Percentiles rank a stretch among this genome's conserved stretches.
Evolutionary conservation across 2,888 invertebrate species (phyloP).

Genomic region (Monoplex corrugatus): DNA sequence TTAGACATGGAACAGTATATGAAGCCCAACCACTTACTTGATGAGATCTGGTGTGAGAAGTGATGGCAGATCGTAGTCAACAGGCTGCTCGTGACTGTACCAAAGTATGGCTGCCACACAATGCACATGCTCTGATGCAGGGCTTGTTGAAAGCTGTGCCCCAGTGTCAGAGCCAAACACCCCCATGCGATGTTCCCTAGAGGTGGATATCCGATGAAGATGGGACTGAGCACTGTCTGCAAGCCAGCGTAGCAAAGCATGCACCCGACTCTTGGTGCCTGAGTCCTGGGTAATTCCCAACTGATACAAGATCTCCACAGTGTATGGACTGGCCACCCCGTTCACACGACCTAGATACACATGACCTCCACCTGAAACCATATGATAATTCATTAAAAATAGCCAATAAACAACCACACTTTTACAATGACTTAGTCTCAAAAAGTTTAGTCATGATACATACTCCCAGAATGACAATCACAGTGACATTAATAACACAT

Average conservation of each 20-base stretch:
- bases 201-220: constrained; percentile 62
- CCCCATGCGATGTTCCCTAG: constrained; percentile 31
- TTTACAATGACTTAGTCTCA: too few species aligned
- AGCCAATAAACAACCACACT: too few species aligned
- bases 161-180: constrained; percentile 52
- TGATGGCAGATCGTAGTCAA: constrained; percentile 84
- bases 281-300: constrained; percentile 87
- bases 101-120: constrained; percentile 92
- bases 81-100: constrained; percentile 82
- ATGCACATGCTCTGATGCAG: constrained; percentile 83
- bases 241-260: constrained; percentile 88
- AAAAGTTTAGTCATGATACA: too few species aligned
- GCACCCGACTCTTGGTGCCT: constrained; percentile 74
- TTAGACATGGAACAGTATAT: too few species aligned
- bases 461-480: too few species aligned
- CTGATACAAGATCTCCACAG: constrained; percentile 91
- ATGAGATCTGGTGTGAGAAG: constrained; percentile 89
- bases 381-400: constrained; percentile 12
- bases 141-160: constrained; percentile 56
- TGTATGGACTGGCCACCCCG: constrained; percentile 84
- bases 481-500: too few species aligned
- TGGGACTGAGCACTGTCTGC: constrained; percentile 83
- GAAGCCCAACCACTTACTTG: constrained; percentile 82
- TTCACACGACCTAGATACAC: constrained; percentile 76
- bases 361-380: constrained; percentile 78